Evolutionary conservation across 2,797 vertebrate species (phyloP).

Genomic region (Tadarida brasiliensis): DNA sequence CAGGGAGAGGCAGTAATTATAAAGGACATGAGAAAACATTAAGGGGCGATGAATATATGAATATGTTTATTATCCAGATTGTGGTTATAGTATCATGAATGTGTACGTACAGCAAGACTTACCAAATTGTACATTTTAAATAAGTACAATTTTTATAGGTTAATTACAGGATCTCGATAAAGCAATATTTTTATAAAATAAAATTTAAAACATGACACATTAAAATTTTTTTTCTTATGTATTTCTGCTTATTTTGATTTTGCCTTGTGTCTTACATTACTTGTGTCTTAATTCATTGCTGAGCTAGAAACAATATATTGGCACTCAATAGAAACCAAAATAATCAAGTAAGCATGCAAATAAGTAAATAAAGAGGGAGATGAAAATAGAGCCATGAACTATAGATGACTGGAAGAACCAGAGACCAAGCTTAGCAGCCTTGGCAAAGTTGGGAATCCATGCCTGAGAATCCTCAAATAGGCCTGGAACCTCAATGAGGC

Average conservation of each 20-base stretch:
- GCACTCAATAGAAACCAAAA: neutral
- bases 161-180: neutral
- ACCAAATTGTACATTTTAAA: neutral
- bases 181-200: neutral
- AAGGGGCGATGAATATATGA: neutral
- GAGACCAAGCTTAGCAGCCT: neutral
- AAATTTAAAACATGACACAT: neutral
- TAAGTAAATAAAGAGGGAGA: neutral
- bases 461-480: neutral
- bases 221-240: neutral
- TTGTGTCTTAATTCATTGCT: slow-evolving; percentile 14
- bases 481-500: neutral
- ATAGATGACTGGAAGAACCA: neutral
- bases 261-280: neutral
- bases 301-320: neutral
- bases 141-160: neutral
- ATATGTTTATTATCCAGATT: neutral
- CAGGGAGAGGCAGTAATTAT: neutral
- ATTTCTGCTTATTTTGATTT: neutral
- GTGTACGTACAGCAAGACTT: neutral
- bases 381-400: neutral
- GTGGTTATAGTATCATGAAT: neutral
- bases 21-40: neutral
- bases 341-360: neutral
- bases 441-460: neutral